These are phyloP conservation scores for Anolis carolinensis DNA, from an alignment of 2,113 vertebrate genomes.

Conservation along the genomic window DNA sequence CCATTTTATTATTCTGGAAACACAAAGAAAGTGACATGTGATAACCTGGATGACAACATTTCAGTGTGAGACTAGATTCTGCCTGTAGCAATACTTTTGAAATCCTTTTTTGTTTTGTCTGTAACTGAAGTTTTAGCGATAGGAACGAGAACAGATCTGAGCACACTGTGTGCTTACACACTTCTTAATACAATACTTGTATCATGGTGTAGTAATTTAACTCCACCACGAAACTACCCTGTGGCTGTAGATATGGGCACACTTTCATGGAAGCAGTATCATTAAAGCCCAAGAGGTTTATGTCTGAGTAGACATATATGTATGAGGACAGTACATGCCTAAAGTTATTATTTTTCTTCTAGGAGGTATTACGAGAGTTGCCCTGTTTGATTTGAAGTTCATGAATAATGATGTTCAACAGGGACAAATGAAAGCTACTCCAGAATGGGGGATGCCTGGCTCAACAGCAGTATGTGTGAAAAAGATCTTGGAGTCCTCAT, in stretches of 20 bases:
- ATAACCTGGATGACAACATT: neutral
- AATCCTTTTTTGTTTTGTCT: neutral
- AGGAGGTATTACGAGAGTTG: conserved; percentile 44
- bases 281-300: neutral
- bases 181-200: conserved; percentile 22
- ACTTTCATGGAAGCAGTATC: neutral
- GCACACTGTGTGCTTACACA: neutral
- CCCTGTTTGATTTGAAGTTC: too few species aligned
- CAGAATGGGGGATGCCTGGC: too few species aligned
- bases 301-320: neutral
- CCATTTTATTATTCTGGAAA: conserved; percentile 2
- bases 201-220: neutral
- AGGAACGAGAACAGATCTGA: neutral
- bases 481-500: too few species aligned
- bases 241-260: neutral
- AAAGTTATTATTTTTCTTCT: neutral
- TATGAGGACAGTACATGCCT: neutral
- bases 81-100: neutral
- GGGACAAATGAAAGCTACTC: too few species aligned
- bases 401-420: too few species aligned
- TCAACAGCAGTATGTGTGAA: too few species aligned
- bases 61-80: neutral
- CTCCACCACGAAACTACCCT: neutral
- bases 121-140: neutral
- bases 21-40: neutral